These are phyloP conservation scores for Halichondria panicea DNA, from an alignment of 37 sponge, comb jelly and placozoan species.

Conservation along the genomic window DNA sequence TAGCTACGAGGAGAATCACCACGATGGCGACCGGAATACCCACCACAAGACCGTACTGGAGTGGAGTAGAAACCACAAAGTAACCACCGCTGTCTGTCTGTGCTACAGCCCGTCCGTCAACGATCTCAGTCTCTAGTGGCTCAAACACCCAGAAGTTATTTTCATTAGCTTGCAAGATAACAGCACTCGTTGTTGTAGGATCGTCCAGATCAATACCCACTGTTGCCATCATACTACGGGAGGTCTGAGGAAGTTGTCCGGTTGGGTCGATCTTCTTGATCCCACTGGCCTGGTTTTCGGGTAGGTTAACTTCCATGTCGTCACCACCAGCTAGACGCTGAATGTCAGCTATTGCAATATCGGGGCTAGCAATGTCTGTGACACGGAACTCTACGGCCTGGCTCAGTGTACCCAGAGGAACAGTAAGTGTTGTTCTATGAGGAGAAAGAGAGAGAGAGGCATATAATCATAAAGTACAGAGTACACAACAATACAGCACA, in stretches of 20 bases:
- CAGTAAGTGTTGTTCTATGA: constrained; percentile 3
- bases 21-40: constrained; percentile 26
- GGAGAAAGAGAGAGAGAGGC: background rate
- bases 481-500: no score
- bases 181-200: background rate
- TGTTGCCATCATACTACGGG: no score
- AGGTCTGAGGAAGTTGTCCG: background rate
- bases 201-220: background rate
- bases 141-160: constrained; percentile 24
- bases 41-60: constrained; percentile 28
- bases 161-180: constrained; percentile 33
- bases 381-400: background rate
- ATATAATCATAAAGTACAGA: no score
- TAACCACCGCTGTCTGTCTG: constrained; percentile 60
- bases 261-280: constrained; percentile 1
- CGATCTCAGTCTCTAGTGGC: constrained; percentile 28
- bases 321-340: background rate
- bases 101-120: constrained; percentile 40
- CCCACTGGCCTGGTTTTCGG: constrained; percentile 12
- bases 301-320: background rate
- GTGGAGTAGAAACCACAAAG: constrained; percentile 54
- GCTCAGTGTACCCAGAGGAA: constrained; percentile 2
- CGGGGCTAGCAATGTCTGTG: background rate
- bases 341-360: background rate
- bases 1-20: constrained; percentile 50